Base-by-base conservation (phyloP, 2,113 vertebrate species). In the Sialia sialis region DNA sequence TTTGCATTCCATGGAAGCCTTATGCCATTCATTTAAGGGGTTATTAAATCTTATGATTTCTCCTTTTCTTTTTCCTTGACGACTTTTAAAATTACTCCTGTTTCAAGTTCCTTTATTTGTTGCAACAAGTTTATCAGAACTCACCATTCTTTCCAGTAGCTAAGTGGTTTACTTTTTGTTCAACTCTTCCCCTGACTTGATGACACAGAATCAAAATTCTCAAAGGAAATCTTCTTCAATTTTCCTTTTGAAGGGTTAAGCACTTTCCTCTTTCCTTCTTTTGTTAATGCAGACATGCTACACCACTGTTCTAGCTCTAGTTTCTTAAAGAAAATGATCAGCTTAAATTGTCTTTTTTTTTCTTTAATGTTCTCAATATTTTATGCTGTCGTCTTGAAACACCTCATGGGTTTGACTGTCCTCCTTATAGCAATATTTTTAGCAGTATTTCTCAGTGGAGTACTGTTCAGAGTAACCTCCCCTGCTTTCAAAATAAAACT, bases 51-150 rank as follows among this genome's bases (percentile, higher is more conserved):
- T 94, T 80, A 67, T 0, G 0, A 79, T 93, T 89, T 91, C 62
- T 82, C 32, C 8, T 52, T 86, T 89, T 74, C 14, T 72, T 79
- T 70, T 69, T 87, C 43, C 9, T 77, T 25, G 60, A 93, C 66
- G 30, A 69, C 22, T 93, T 89, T 78, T 86, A 79, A 88, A 93
- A 87, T 55, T 16, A 73, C 27, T 93, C 23, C 15, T n/a, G 3
- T 89, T 48, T 66, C 38, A 86, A 68, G 21, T 80, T 89, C 25
- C 55, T 88, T 94, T 88, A 69, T 84, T 86, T 86, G 34, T 69
- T 59, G 14, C 32, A 90, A 54, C 17, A 21, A 21, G 26, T 83
- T 77, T 92, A 84, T 87, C 44, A 51, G 56, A 89, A 55, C 18
- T 77, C 19, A 10, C 12, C 29, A 4, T 20, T 38, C 10, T 76